Base-by-base conservation (phyloP, 2,113 vertebrate species). In the Platichthys flesus region DNA sequence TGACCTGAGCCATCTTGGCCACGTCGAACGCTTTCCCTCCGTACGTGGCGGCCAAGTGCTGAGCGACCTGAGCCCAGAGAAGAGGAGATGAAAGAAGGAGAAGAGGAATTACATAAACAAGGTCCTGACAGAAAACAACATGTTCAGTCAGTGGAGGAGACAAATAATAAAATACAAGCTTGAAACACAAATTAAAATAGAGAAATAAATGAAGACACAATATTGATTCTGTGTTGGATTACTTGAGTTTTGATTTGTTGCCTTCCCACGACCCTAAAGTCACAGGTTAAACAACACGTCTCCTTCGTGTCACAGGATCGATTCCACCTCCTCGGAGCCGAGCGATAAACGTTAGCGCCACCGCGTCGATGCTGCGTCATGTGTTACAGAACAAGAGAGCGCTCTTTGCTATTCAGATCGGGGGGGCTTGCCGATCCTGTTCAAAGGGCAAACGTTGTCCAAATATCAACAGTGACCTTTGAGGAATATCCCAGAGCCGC, bases 1-100 rank as follows among this genome's bases (percentile, higher is more conserved):
- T 99, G 21, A 99, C 98, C 40, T 96, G 93, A 14, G 98, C 97
- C 93, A 99, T 95, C 88, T 98, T 99, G 71, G 98, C 98, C 75
- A 99, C 97, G 26, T 99, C 96, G 3, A 96, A 97, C 12, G 98
- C 96, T 82, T 95, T 96, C 52, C 91, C 96, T 3, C 98, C 98
- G 0, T 98, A 99, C 0, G 97, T 98, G 0, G 96, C 84, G 0
- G 95, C 95, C 67, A 99, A 91, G 85, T 99, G 98, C 58, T 97
- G 96, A 47, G 98, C 98, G 3, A 99, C 98, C 98, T 99, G 68
- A 1, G 42, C 0, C 40, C 5, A 24, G 6, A 77, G n/a, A 23
- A 31, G 9, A 23, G 20, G 18, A 51, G 8, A 6, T 4, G 3
- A 12, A 28, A 26, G 26, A 20, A 28, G 6, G 51, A 31, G 4